Evolutionary conservation across 2,797 vertebrate genomes (phyloP), one percentile per base, ranked within the genome.

Genomic region (Pagetopsis macropterus): DNA sequence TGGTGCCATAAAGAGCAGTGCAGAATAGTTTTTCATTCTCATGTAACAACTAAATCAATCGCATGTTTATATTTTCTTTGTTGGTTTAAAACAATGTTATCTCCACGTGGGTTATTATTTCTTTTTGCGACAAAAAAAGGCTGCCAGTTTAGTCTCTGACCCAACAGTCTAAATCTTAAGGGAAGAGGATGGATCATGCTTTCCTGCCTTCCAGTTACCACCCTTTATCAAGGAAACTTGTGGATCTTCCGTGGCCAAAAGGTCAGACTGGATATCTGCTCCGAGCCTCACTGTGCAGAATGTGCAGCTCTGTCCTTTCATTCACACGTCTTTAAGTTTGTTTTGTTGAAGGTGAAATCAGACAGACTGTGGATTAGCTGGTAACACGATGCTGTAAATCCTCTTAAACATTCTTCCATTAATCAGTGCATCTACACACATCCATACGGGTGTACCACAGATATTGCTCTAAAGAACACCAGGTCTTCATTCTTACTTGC

Each of bases 341-440:
- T 78, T 65, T 78, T 67, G 64, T 45, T 72, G 52, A 67, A 51
- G 41, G 61, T 72, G 75, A 81, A 82, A 44, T 83, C 65, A 50
- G 52, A 67, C 57, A 73, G 59, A 37, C 61, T 27, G 65, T 72
- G 72, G 79, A 86, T 88, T 86, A 81, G 59, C 57, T 72, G 23
- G 82, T 76, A 85, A 86, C 68, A 41, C 9, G 13, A 87, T 58
- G 43, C 72, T 40, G 27, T 55, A 78, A 90, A 90, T 90, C 88
- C 80, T 84, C 72, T 79, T 54, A 72, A 72, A 78, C 60, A 75
- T 73, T 58, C 61, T 75, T 58, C 9, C 43, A 44, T 70, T 59
- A 75, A 77, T 87, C 84, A 65, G 49, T 61, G 5, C 27, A 83
- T 86, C 75, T 68, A 16, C 48, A 27, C 19, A 52, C 66, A 70